Evolutionary conservation across 2,113 vertebrate genomes (phyloP).

Genomic region (Prochilodus magdalenae): DNA sequence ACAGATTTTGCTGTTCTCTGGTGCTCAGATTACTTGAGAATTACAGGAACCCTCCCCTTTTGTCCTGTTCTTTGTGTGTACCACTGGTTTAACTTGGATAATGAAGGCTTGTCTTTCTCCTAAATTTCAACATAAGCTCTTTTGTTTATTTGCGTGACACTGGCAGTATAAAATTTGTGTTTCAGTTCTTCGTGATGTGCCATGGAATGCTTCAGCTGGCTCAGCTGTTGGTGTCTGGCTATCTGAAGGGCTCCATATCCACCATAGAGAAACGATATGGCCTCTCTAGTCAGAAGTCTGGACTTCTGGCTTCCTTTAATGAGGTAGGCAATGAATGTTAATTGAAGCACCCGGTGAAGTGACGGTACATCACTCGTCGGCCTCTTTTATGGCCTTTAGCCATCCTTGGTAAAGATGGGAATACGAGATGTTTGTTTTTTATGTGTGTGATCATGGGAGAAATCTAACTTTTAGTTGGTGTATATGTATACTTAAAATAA

Average conservation of each 20-base stretch:
- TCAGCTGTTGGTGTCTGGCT: slow-evolving; percentile 89
- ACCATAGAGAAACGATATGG: slow-evolving; percentile 93
- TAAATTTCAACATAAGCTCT: not conserved
- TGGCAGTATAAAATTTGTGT: not conserved
- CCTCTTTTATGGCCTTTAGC: too few species aligned
- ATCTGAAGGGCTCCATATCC: slow-evolving; percentile 93
- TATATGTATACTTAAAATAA: too few species aligned
- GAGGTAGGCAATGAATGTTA: slow-evolving; percentile 75
- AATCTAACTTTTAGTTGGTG: too few species aligned
- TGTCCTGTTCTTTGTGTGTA: not conserved
- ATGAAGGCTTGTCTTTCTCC: not conserved
- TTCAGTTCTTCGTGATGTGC: slow-evolving; percentile 91
- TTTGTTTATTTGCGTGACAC: not conserved
- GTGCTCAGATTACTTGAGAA: not conserved
- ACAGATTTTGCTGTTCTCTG: not conserved
- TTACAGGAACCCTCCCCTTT: not conserved
- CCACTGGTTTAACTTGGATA: not conserved
- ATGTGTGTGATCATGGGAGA: too few species aligned
- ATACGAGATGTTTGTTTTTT: too few species aligned
- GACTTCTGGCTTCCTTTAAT: slow-evolving; percentile 89
- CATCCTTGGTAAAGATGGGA: too few species aligned
- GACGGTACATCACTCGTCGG: too few species aligned
- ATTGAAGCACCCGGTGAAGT: not conserved
- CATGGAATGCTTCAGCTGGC: slow-evolving; percentile 90
- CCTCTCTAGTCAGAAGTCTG: slow-evolving; percentile 89